Percentiles rank a stretch among this genome's conserved stretches.
phyloP scores from a whole-genome alignment of 1,140 invertebrate species.

The Sitobion miscanthi region DNA sequence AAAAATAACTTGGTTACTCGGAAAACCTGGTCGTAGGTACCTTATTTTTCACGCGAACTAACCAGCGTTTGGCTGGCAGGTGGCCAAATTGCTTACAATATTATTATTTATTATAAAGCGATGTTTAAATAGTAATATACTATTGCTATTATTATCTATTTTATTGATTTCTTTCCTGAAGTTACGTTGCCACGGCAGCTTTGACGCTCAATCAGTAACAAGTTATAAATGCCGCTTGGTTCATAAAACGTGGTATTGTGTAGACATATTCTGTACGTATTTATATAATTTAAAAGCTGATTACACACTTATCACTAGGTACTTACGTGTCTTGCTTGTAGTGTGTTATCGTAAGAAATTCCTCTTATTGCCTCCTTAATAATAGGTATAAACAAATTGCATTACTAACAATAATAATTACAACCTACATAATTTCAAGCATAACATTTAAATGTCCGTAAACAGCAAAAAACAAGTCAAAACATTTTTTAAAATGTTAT shows the following conservation, averaged over 20 bases:
- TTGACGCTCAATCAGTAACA: neutral
- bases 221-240: neutral
- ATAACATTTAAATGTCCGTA: too few relatives aligned
- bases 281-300: neutral
- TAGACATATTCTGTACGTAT: neutral
- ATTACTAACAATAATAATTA: too few relatives aligned
- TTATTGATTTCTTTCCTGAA: neutral
- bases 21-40: neutral
- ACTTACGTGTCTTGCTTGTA: neutral
- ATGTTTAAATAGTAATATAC: neutral
- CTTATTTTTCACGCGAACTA: neutral
- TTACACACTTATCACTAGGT: neutral
- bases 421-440: too few relatives aligned
- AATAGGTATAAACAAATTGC: too few relatives aligned
- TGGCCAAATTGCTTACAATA: neutral
- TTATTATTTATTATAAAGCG: neutral
- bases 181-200: neutral
- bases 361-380: neutral
- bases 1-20: neutral
- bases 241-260: neutral
- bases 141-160: neutral
- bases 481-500: too few relatives aligned
- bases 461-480: too few relatives aligned
- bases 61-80: neutral
- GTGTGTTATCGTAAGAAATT: neutral